Conservation (phyloP, 2,888 invertebrate species). For the Eilema sororculum region DNA sequence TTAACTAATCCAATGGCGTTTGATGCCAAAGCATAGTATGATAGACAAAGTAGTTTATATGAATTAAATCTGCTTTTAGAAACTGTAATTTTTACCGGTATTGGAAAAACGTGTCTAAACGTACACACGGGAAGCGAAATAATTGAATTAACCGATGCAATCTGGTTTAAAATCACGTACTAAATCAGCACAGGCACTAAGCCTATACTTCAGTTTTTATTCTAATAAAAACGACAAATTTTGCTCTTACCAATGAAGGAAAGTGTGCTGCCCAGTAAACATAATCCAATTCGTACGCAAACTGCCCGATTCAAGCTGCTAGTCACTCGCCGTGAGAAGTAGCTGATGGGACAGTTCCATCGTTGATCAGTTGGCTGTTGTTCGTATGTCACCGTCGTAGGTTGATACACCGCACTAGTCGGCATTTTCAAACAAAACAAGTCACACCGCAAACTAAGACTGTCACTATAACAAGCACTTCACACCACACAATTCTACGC, state of each 20-base stretch:
- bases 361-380: slow-evolving; percentile 86
- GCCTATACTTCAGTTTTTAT: background rate
- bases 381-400: slow-evolving; percentile 92
- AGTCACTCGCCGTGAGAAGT: slow-evolving; percentile 83
- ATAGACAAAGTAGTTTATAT: background rate
- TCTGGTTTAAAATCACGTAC: background rate
- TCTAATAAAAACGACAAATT: slow-evolving; percentile 16
- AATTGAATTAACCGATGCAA: slow-evolving; percentile 9
- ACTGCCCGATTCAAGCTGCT: slow-evolving; percentile 80
- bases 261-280: slow-evolving; percentile 77
- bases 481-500: slow-evolving; percentile 45
- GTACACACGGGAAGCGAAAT: slow-evolving; percentile 13
- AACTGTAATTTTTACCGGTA: background rate
- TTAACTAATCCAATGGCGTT: background rate
- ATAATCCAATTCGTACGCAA: slow-evolving; percentile 77
- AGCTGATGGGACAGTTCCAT: slow-evolving; percentile 87
- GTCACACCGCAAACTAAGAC: slow-evolving; percentile 51
- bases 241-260: slow-evolving; percentile 76
- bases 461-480: slow-evolving; percentile 37
- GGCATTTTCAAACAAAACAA: slow-evolving; percentile 85
- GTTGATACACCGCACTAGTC: slow-evolving; percentile 92
- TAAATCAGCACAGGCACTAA: background rate
- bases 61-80: background rate
- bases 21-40: background rate
- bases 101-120: background rate